A percentile compares a stretch with the other conserved stretches of the same genome.
phyloP scores from a whole-genome alignment of 2,797 vertebrate species.

The Rhinella marina region DNA sequence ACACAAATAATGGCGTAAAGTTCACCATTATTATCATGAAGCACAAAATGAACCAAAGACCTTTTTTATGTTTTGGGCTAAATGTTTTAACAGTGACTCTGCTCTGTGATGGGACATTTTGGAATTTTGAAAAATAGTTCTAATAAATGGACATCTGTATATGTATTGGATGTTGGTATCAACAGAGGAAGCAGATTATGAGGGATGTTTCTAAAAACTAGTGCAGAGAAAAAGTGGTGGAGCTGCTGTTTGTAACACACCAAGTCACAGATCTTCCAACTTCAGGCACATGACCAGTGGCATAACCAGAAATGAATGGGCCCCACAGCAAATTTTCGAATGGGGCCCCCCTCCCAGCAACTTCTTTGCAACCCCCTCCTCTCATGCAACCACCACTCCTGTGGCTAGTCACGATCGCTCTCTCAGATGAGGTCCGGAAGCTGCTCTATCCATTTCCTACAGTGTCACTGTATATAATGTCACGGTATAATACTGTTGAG shows the following conservation, averaged over 20 bases:
- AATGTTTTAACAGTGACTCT: not conserved
- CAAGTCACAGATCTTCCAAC: not conserved
- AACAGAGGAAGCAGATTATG: not conserved
- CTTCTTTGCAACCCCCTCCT: no score
- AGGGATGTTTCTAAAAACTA: not conserved
- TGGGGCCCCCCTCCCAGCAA: no score
- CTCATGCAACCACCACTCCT: no score
- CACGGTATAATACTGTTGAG: no score
- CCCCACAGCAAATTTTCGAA: no score
- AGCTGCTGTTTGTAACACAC: not conserved
- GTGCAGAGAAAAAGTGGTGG: not conserved
- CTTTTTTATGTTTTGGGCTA: conserved; percentile 11
- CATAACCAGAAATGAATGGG: no score
- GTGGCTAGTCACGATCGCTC: no score
- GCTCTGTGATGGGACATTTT: not conserved
- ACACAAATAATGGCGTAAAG: conserved; percentile 19
- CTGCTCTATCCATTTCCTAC: no score
- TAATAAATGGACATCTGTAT: not conserved
- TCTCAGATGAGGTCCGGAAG: no score
- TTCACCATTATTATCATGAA: not conserved
- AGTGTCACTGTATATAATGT: no score
- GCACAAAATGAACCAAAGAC: not conserved
- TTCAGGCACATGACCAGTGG: not conserved
- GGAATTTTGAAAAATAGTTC: not conserved
- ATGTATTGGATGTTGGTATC: not conserved